phyloP scores from a whole-genome alignment of 2,888 invertebrate species.

The Athalia rosae region DNA sequence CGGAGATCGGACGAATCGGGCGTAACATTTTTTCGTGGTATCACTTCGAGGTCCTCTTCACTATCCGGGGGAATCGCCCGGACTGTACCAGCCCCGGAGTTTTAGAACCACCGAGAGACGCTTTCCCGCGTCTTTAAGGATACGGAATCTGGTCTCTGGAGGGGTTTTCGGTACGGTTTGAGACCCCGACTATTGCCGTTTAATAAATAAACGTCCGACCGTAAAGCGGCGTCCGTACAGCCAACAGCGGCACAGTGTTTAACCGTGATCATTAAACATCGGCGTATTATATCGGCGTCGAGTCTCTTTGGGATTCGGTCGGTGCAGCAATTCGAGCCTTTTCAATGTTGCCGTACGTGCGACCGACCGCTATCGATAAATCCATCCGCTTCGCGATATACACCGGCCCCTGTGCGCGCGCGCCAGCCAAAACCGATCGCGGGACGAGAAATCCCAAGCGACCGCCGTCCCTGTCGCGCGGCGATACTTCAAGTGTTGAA shows the following conservation, averaged over 20 bases:
- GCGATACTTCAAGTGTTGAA: no score
- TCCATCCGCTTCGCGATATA: slow-evolving; percentile 10
- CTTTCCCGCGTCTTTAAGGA: background rate
- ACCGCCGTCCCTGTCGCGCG: no score
- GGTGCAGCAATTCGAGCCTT: background rate
- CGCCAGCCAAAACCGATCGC: slow-evolving; percentile 38
- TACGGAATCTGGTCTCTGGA: slow-evolving; percentile 8
- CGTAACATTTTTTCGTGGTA: no score
- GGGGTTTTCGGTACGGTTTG: slow-evolving; percentile 48
- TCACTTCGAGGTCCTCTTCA: no score
- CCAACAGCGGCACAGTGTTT: no score
- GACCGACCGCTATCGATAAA: slow-evolving; percentile 21
- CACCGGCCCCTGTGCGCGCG: no score
- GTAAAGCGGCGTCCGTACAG: slow-evolving; percentile 65
- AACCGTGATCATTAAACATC: slow-evolving; percentile 66
- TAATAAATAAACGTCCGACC: slow-evolving; percentile 69
- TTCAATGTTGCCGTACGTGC: background rate
- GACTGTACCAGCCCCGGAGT: no score
- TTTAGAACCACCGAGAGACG: background rate
- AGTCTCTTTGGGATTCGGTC: background rate
- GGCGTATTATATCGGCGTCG: slow-evolving; percentile 58
- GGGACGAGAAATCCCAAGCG: background rate
- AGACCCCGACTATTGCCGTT: slow-evolving; percentile 63
- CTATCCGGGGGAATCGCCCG: no score
- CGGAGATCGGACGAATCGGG: background rate